Percentiles rank a stretch among this genome's conserved stretches.
phyloP scores from a whole-genome alignment of 1,140 invertebrate species.

The Phthorimaea operculella region DNA sequence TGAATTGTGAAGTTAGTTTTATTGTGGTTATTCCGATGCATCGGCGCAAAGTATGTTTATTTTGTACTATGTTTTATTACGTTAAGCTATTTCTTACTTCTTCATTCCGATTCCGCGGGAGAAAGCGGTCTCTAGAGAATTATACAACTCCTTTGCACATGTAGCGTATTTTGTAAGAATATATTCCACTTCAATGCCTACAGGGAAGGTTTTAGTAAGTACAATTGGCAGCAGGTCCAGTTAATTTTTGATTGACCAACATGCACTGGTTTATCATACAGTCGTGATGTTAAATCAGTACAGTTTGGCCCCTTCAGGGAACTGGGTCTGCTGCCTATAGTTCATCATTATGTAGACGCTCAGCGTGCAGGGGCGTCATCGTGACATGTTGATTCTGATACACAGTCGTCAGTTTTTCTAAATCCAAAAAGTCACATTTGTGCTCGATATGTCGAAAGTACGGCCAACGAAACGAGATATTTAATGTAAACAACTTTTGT shows the following conservation, averaged over 20 bases:
- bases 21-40: constrained; percentile 13
- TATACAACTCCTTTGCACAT: constrained; percentile 2
- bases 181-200: constrained; percentile 2
- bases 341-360: constrained; percentile 11
- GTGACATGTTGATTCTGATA: constrained; percentile 41
- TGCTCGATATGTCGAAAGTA: too few relatives aligned
- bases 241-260: too few relatives aligned
- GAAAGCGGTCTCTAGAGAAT: background rate
- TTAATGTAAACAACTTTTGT: too few relatives aligned
- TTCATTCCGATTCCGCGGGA: constrained; percentile 39
- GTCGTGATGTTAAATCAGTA: too few relatives aligned
- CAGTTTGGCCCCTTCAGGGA: too few relatives aligned
- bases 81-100: constrained; percentile 40
- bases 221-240: background rate
- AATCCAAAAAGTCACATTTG: too few relatives aligned
- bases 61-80: constrained; percentile 46
- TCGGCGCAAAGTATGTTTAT: constrained; percentile 37
- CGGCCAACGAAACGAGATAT: too few relatives aligned
- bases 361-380: constrained; percentile 28
- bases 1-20: too few relatives aligned
- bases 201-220: constrained; percentile 1
- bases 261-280: too few relatives aligned
- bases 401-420: constrained; percentile 33
- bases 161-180: constrained; percentile 2
- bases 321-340: too few relatives aligned